phyloP scores from a whole-genome alignment of 2,113 vertebrate genomes.

The Heteronetta atricapilla region DNA sequence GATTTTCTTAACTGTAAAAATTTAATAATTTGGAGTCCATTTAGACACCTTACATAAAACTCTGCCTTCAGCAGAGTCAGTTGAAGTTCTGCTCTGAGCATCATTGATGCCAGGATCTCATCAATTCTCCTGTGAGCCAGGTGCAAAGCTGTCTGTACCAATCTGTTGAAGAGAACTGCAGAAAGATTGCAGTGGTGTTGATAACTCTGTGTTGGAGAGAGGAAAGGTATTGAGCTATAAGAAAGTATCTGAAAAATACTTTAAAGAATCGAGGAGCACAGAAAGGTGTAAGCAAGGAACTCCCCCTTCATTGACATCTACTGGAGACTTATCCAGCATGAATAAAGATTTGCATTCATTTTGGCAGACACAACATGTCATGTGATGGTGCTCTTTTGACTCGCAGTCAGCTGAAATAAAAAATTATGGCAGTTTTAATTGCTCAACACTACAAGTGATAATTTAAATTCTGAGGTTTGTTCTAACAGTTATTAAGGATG shows the following conservation, averaged over 20 bases:
- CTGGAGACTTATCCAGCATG: not conserved
- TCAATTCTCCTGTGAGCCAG: not conserved
- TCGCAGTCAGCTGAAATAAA: slow-evolving; percentile 18
- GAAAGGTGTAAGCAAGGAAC: not conserved
- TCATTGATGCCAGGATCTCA: not conserved
- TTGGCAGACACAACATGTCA: not conserved
- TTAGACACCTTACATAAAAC: not conserved
- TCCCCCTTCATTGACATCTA: not conserved
- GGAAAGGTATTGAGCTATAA: not conserved
- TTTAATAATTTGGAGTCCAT: not conserved
- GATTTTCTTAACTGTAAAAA: not conserved
- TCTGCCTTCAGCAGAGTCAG: not conserved
- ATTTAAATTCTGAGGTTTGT: slow-evolving; percentile 59
- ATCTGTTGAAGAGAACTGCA: not conserved
- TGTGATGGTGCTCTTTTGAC: not conserved
- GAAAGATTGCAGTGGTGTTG: not conserved
- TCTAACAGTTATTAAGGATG: slow-evolving; percentile 24
- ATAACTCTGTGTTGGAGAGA: not conserved
- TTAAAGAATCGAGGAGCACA: not conserved
- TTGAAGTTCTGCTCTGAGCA: not conserved
- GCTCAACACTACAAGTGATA: not conserved
- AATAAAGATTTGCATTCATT: not conserved
- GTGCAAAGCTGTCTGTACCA: not conserved
- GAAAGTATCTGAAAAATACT: not conserved
- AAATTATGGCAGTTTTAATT: slow-evolving; percentile 46